Base-by-base conservation (phyloP, 2,888 invertebrate genomes). In the Abrostola triplasia region DNA sequence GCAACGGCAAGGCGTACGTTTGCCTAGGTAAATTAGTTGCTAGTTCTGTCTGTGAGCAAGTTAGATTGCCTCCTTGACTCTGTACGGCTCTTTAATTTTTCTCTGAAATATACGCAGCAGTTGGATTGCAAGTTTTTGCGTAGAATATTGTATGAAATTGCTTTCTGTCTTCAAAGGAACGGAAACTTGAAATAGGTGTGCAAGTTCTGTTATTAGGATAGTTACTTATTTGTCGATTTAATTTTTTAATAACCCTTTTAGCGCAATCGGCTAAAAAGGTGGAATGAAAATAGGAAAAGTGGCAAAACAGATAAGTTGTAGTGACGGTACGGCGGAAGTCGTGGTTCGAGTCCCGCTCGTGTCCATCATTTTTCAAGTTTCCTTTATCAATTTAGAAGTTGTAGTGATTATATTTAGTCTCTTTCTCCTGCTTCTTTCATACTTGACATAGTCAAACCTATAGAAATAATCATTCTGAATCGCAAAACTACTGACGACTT, bases 41-140 rank as follows among this genome's bases (percentile, higher is more conserved):
- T 87, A 87, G 86, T 85, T 83, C 89, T 87, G 85, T 87, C 88
- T 85, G 82, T 76, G 86, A 84, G 77, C 84, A 89, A 92, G 88
- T 91, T 92, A 90, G 86, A 91, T 92, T 91, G 90, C 87, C 84
- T 81, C 80, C 82, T 86, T 86, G 81, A 81, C 79, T 83, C 77
- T 75, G 52, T 66, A 76, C 73, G 77, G 79, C 84, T 76, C 79
- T 85, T 86, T 87, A 83, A 85, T 86, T 89, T 88, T 89, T 84
- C 71, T 74, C 64, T 54, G 62, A 63, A 75, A 62, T 76, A 62
- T 57, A 71, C 48, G 52, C 57, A 68, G 64, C 63, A 59, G 72
- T 63, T 54, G 52, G 35, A 52, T 51, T 56, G 53, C 13, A 36
- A 52, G 54, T 50, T 57, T 54, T 49, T 63, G 58, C 40, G 49